Evolutionary conservation across 1,140 invertebrate genomes (phyloP).

Genomic region (Teleogryllus occipitalis): DNA sequence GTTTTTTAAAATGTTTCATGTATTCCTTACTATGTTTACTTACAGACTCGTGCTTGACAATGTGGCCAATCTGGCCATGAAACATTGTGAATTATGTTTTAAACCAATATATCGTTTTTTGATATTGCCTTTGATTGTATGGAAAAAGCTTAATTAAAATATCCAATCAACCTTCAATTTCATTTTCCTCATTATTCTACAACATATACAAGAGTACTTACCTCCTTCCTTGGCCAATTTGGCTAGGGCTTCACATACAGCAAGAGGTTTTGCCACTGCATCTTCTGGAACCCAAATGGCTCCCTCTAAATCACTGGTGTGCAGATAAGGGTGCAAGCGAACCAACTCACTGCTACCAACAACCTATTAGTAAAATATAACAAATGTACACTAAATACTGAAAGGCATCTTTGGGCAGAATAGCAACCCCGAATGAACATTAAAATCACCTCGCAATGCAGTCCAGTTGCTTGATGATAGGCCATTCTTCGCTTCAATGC

Average conservation of each 20-base stretch:
- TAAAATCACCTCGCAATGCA: constrained; percentile 39
- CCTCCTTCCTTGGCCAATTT: constrained; percentile 49
- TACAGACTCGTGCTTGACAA: no score
- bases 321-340: constrained; percentile 50
- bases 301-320: constrained; percentile 58
- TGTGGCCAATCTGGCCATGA: no score
- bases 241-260: constrained; percentile 50
- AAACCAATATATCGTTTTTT: no score
- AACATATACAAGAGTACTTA: constrained; percentile 12
- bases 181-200: no score
- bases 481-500: constrained; percentile 50
- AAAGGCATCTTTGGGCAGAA: not conserved
- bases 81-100: no score
- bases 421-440: not conserved
- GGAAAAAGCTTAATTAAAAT: no score
- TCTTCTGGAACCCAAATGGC: constrained; percentile 68
- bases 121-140: no score
- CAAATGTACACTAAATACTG: constrained; percentile 9
- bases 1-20: no score
- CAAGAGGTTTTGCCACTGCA: constrained; percentile 54
- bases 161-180: no score
- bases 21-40: no score
- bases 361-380: constrained; percentile 28
- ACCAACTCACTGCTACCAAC: constrained; percentile 37
- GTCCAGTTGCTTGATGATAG: constrained; percentile 46